Base-by-base conservation (phyloP, 2,888 invertebrate species). In the Polylopha cassiicola region DNA sequence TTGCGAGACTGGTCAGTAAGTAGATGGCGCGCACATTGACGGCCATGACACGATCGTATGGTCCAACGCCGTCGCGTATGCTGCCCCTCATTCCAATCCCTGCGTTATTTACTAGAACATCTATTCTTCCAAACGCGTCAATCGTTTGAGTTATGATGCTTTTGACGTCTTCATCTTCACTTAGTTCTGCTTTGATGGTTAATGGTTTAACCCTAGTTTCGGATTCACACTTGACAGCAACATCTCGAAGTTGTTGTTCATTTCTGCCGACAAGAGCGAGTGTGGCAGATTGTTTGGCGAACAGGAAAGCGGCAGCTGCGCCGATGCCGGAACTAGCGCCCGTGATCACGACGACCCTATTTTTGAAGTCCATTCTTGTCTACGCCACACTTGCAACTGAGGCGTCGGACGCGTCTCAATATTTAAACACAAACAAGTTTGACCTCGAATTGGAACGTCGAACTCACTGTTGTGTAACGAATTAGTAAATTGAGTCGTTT, bases 51-150 rank as follows among this genome's bases (percentile, higher is more conserved):
- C 89, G 82, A 68, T 98, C 98, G 63, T 89, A 97, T 55, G 93
- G 92, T 38, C 91, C 92, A 37, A 97, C 61, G 0, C 95, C 93
- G 42, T 89, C 91, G 61, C 94, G 93, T 54, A 97, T 94, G 11
- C 89, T 87, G 3, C 95, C 97, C 7, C 72, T 73, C 55, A 91
- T 89, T 31, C 95, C 77, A 15, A 92, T 88, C 5, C 97, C 97
- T 18, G 97, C 97, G 76, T 93, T 95, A 67, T 97, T 95, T 2
- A 95, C 87, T 27, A 95, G 69, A 17, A 95, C 88, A 78, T 95
- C 92, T 6, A 95, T 81, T 51, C 87, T 89, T 1, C 89, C 89
- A 61, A 88, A 93, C 48, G 88, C 87, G 31, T 88, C 74, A 3
- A 95, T 73, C 0, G 94, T 92, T 22, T 88, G 80, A 2, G 88